Evolutionary conservation across 1,140 invertebrate genomes (phyloP).

Genomic region (Sminthurinus signatus): DNA sequence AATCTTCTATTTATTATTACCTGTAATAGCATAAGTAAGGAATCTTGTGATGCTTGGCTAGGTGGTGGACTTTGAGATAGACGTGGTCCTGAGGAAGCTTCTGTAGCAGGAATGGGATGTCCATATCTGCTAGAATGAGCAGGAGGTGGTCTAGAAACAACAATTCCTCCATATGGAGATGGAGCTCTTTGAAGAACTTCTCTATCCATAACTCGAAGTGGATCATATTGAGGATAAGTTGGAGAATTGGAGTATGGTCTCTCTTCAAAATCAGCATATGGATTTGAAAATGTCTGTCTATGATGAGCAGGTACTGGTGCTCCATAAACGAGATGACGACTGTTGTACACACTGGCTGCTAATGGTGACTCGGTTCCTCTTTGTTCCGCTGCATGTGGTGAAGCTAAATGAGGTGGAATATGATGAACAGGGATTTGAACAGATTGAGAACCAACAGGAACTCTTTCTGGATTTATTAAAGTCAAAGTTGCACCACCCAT

Average conservation of each 20-base stretch:
- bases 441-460: too few relatives aligned
- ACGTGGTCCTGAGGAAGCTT: conserved; percentile 44
- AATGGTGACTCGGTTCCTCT: conserved; percentile 63
- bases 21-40: conserved; percentile 65
- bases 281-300: conserved; percentile 34
- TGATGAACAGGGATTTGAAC: too few relatives aligned
- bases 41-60: conserved; percentile 66
- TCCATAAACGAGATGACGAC: conserved; percentile 44
- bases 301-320: conserved; percentile 37
- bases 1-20: too few relatives aligned
- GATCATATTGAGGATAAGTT: conserved; percentile 20
- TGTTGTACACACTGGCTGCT: conserved; percentile 61
- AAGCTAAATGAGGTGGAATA: conserved; percentile 52
- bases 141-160: conserved; percentile 34
- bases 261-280: conserved; percentile 32
- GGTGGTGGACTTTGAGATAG: conserved; percentile 62
- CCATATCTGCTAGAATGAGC: conserved; percentile 24
- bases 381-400: conserved; percentile 46
- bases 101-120: conserved; percentile 27
- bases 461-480: conserved; percentile 9
- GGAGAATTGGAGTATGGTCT: conserved; percentile 45
- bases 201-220: conserved; percentile 11
- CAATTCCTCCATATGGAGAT: conserved; percentile 12
- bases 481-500: conserved; percentile 15
- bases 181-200: background rate